Evolutionary conservation across 1,140 invertebrate genomes (phyloP).

Genomic region (Agraylea sexmaculata): DNA sequence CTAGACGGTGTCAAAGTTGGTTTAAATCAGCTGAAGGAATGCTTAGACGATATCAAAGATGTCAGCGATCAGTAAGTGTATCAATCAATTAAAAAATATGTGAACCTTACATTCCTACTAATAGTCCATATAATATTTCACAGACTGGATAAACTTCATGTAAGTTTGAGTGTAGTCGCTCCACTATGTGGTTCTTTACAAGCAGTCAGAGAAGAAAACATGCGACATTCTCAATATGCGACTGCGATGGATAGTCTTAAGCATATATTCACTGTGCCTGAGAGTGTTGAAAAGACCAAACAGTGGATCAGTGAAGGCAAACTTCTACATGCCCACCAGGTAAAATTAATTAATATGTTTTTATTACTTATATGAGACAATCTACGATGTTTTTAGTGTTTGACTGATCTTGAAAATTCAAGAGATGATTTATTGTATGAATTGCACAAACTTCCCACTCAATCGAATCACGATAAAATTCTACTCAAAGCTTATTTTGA

Average conservation of each 20-base stretch:
- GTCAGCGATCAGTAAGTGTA: constrained; percentile 41
- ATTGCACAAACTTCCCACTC: constrained; percentile 85
- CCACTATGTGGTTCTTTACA: constrained; percentile 65
- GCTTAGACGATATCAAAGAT: constrained; percentile 74
- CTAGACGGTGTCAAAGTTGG: constrained; percentile 91
- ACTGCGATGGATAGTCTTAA: constrained; percentile 97
- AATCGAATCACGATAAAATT: constrained; percentile 79
- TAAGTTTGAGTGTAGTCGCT: constrained; percentile 31
- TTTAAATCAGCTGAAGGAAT: constrained; percentile 76
- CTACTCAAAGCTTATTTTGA: constrained; percentile 92
- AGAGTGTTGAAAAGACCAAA: constrained; percentile 90
- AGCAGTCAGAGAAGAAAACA: constrained; percentile 84
- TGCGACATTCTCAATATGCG: constrained; percentile 87
- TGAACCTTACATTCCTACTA: not conserved
- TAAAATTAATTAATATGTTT: too few species aligned
- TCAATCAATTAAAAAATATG: not conserved
- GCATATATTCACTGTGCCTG: constrained; percentile 95
- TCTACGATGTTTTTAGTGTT: constrained; percentile 58
- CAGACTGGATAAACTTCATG: constrained; percentile 37
- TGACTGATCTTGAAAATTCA: constrained; percentile 93
- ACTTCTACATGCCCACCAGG: constrained; percentile 85
- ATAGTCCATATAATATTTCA: constrained; percentile 4
- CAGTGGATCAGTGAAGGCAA: constrained; percentile 92
- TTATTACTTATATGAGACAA: too few species aligned
- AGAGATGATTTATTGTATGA: constrained; percentile 92